These are phyloP conservation scores for Leptoclinus maculatus DNA, from an alignment of 2,797 vertebrate genomes.

Conservation along the genomic window DNA sequence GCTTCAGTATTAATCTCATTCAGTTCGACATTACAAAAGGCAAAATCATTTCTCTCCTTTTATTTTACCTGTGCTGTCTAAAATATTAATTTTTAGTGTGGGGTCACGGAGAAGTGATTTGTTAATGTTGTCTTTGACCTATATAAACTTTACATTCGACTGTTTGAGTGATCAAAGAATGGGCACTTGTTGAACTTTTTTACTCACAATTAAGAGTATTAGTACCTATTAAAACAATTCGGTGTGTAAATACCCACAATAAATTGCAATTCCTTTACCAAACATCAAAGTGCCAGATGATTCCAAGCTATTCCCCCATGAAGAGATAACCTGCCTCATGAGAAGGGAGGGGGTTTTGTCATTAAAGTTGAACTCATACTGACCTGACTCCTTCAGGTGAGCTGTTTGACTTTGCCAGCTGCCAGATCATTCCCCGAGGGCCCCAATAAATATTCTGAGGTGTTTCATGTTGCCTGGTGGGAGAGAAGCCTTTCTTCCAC, in stretches of 20 bases:
- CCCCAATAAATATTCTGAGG: slow-evolving; percentile 66
- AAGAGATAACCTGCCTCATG: slow-evolving; percentile 17
- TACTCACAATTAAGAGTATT: background rate
- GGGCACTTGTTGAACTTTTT: background rate
- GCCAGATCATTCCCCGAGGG: slow-evolving; percentile 58
- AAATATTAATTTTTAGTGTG: background rate
- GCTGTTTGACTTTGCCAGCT: slow-evolving; percentile 69
- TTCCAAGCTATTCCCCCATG: slow-evolving; percentile 15
- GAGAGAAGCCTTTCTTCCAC: slow-evolving; percentile 57
- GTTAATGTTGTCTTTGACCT: background rate
- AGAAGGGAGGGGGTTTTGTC: slow-evolving; percentile 27
- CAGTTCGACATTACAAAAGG: background rate
- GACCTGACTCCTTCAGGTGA: slow-evolving; percentile 66
- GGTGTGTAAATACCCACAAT: slow-evolving; percentile 19
- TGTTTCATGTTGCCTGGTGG: slow-evolving; percentile 63
- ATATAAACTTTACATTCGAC: background rate
- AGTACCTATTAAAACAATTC: slow-evolving; percentile 25
- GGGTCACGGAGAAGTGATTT: background rate
- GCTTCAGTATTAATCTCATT: too few relatives aligned
- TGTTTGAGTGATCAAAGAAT: background rate
- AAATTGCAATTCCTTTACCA: slow-evolving; percentile 38
- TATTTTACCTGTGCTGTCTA: background rate
- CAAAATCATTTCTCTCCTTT: background rate
- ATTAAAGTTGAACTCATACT: slow-evolving; percentile 53
- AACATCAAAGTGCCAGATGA: slow-evolving; percentile 37